These are phyloP conservation scores for Molanna angustata DNA, from an alignment of 2,888 invertebrate genomes.

Conservation along the genomic window DNA sequence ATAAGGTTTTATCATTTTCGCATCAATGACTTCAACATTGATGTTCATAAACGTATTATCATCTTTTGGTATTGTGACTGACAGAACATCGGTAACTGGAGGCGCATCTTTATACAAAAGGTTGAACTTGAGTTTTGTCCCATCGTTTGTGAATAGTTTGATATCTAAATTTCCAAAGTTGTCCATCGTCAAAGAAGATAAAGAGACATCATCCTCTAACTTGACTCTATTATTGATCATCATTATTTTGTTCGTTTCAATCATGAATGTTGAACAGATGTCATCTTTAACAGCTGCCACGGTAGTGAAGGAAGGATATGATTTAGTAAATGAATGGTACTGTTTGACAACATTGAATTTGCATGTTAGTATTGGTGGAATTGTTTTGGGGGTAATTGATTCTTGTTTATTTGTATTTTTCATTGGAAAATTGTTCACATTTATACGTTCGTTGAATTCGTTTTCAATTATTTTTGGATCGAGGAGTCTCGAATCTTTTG, in stretches of 20 bases:
- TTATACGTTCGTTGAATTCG: constrained; percentile 22
- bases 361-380: constrained; percentile 24
- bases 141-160: constrained; percentile 47
- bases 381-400: constrained; percentile 8
- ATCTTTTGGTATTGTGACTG: constrained; percentile 48
- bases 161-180: constrained; percentile 51
- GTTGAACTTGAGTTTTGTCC: constrained; percentile 44
- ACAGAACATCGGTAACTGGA: constrained; percentile 47
- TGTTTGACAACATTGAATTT: constrained; percentile 30
- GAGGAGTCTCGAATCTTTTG: constrained; percentile 22
- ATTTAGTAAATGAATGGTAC: constrained; percentile 27
- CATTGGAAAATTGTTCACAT: too few species aligned
- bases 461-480: constrained; percentile 24
- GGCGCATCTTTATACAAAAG: constrained; percentile 49
- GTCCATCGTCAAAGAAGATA: constrained; percentile 50
- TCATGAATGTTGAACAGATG: constrained; percentile 15
- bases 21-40: constrained; percentile 51
- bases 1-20: constrained; percentile 67
- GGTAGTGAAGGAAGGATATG: constrained; percentile 14
- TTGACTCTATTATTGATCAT: constrained; percentile 23
- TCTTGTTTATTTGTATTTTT: too few species aligned
- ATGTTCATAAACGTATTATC: constrained; percentile 41
- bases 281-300: constrained; percentile 20
- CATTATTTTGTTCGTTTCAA: constrained; percentile 16
- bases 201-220: constrained; percentile 46